phyloP scores from a whole-genome alignment of 2,113 vertebrate genomes.

The Alectura lathami region DNA sequence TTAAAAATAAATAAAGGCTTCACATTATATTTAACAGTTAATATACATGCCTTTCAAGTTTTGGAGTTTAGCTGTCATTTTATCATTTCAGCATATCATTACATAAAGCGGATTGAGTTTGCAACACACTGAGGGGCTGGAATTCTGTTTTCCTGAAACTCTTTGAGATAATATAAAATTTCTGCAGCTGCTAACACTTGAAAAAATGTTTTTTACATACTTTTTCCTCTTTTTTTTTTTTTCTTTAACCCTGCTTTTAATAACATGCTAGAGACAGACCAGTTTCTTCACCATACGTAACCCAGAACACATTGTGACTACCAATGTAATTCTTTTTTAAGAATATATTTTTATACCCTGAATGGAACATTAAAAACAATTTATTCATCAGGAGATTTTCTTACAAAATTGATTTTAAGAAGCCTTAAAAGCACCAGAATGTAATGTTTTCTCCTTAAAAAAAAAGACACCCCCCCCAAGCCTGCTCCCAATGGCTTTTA shows the following conservation, averaged over 20 bases:
- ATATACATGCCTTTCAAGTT: neutral
- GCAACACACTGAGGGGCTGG: neutral
- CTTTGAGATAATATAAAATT: constrained; percentile 1
- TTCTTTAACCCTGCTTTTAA: constrained; percentile 21
- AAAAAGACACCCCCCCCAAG: neutral
- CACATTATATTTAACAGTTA: neutral
- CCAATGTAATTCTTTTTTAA: neutral
- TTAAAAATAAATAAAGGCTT: neutral
- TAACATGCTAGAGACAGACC: constrained; percentile 23
- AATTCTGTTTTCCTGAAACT: constrained; percentile 30
- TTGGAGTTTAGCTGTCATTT: neutral
- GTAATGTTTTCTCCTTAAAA: neutral
- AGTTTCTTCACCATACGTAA: constrained; percentile 28
- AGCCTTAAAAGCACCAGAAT: neutral
- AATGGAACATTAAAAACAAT: neutral
- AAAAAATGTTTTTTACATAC: constrained; percentile 32
- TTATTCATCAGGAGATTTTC: neutral
- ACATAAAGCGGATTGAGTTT: neutral
- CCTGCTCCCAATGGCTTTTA: neutral
- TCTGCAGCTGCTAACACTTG: constrained; percentile 48
- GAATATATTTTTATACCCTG: neutral
- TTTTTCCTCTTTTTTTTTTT: neutral
- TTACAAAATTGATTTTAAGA: neutral
- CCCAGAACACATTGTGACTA: neutral
- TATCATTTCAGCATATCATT: neutral